These are phyloP conservation scores for Callitettix versicolor DNA, from an alignment of 1,140 invertebrate genomes.

Conservation along the genomic window DNA sequence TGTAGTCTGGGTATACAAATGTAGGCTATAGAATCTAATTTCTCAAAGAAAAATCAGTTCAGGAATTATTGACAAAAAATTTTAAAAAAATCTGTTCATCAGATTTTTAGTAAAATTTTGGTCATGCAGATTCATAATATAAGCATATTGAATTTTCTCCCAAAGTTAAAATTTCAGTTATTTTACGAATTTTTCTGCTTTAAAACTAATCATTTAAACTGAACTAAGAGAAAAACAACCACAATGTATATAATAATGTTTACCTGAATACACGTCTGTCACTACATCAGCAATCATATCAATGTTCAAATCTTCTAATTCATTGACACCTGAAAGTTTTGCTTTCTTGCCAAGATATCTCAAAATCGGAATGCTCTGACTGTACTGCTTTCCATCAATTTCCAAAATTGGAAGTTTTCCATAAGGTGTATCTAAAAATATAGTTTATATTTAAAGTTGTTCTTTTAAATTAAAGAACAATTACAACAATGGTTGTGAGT, in stretches of 20 bases:
- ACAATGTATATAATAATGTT: constrained; percentile 6
- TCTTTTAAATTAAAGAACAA: too few relatives aligned
- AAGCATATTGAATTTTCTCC: too few relatives aligned
- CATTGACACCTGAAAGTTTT: constrained; percentile 37
- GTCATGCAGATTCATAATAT: background rate
- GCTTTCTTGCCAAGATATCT: constrained; percentile 42
- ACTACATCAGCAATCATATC: constrained; percentile 32
- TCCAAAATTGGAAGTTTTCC: constrained; percentile 44
- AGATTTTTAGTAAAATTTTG: background rate
- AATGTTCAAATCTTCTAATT: constrained; percentile 45
- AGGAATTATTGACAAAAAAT: too few relatives aligned
- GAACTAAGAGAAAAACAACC: background rate
- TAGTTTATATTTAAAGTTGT: too few relatives aligned
- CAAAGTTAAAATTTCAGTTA: too few relatives aligned
- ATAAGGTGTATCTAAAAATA: constrained; percentile 36
- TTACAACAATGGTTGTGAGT: too few relatives aligned
- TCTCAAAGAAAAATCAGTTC: background rate
- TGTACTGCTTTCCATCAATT: constrained; percentile 39
- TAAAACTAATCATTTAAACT: background rate
- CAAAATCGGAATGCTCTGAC: constrained; percentile 41
- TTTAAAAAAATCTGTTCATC: too few relatives aligned
- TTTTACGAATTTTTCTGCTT: too few relatives aligned
- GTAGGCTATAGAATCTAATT: background rate
- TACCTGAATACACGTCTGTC: constrained; percentile 32
- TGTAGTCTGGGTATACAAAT: too few relatives aligned